These are phyloP conservation scores for Euzetes globulus DNA, from an alignment of 2,888 invertebrate genomes.

Conservation along the genomic window DNA sequence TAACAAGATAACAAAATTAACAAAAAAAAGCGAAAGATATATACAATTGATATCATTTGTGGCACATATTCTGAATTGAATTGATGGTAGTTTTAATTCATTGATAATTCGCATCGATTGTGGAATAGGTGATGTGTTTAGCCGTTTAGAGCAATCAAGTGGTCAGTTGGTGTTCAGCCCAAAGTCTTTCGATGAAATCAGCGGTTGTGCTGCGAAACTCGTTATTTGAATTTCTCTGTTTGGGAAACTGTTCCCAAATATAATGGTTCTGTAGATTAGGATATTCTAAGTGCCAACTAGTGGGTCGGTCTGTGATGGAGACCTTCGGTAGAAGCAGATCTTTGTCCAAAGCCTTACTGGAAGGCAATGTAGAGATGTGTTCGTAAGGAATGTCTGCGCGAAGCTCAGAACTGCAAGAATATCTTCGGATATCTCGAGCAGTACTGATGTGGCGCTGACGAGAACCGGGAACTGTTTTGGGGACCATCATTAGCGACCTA, in stretches of 20 bases:
- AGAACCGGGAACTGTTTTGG: constrained; percentile 41
- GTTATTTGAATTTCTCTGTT: neutral
- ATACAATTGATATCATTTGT: no score
- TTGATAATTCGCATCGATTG: no score
- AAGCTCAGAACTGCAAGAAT: constrained; percentile 36
- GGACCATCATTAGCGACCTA: constrained; percentile 62
- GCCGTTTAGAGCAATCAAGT: neutral
- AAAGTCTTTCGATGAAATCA: constrained; percentile 27
- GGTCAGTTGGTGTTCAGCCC: constrained; percentile 33
- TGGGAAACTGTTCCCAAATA: constrained; percentile 13
- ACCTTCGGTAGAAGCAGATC: constrained; percentile 33
- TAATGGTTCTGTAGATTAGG: constrained; percentile 5
- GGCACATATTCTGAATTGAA: no score
- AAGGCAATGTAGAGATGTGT: constrained; percentile 26
- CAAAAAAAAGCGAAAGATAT: no score
- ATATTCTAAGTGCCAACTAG: constrained; percentile 40
- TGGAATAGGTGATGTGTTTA: neutral
- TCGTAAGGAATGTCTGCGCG: constrained; percentile 11
- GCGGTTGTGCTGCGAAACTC: neutral
- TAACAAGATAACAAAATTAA: no score
- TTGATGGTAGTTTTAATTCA: no score
- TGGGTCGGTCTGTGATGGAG: constrained; percentile 32
- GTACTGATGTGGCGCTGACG: constrained; percentile 38
- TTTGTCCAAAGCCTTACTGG: neutral
- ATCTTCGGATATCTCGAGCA: constrained; percentile 36